Evolutionary conservation across 2,113 vertebrate species (phyloP).

Genomic region (Tetraodon nigroviridis): DNA sequence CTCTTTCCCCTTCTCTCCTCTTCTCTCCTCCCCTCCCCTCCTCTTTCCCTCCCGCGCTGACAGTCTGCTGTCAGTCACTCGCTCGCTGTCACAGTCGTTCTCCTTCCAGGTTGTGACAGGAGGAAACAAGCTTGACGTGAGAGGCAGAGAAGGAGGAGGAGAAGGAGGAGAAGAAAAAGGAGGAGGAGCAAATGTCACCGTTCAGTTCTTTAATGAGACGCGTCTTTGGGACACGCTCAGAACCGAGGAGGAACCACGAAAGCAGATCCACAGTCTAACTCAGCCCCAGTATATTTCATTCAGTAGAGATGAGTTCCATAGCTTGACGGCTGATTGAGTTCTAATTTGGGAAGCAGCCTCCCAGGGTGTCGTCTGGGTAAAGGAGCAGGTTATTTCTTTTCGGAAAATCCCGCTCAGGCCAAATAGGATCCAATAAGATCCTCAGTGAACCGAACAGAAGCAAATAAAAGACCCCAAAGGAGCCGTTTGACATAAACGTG

Average conservation of each 20-base stretch:
- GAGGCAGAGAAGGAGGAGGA: constrained; percentile 23
- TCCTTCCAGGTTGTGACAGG: constrained; percentile 34
- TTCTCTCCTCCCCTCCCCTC: constrained; percentile 39
- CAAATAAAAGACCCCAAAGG: no score
- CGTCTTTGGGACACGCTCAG: constrained; percentile 31
- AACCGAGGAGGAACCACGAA: constrained; percentile 16
- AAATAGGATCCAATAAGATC: constrained; percentile 7
- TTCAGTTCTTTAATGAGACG: constrained; percentile 49
- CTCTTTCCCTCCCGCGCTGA: neutral
- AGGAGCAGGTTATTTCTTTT: neutral
- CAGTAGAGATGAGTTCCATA: constrained; percentile 27
- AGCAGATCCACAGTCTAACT: constrained; percentile 26
- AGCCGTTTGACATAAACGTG: no score
- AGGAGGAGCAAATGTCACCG: constrained; percentile 39
- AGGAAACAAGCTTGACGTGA: constrained; percentile 51
- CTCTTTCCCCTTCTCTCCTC: constrained; percentile 14
- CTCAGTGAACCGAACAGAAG: no score
- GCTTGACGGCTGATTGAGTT: constrained; percentile 41
- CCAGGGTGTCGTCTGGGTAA: constrained; percentile 15
- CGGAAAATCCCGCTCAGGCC: constrained; percentile 15
- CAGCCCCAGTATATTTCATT: constrained; percentile 35
- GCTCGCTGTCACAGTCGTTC: constrained; percentile 29
- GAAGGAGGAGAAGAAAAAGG: no score
- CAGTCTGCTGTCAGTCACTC: neutral
- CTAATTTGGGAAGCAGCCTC: constrained; percentile 26